phyloP scores from a whole-genome alignment of 2,888 invertebrate genomes.

The Sicus ferrugineus region DNA sequence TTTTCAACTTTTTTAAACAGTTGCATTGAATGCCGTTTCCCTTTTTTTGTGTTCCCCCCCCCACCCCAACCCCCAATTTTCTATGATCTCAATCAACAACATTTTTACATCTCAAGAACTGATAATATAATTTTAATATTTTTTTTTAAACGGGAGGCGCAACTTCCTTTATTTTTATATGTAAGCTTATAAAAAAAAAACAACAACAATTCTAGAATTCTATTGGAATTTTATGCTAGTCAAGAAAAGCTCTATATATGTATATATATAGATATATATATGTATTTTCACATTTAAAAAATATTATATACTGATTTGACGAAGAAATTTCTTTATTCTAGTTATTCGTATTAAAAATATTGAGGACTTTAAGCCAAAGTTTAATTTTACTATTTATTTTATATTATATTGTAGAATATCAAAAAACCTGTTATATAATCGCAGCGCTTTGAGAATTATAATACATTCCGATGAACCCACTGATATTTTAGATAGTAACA shows the following conservation, averaged over 20 bases:
- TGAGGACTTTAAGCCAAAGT: slow-evolving; percentile 6
- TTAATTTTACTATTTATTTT: slow-evolving; percentile 23
- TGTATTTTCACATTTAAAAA: not conserved
- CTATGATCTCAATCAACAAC: slow-evolving; percentile 21
- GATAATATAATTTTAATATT: too few relatives aligned
- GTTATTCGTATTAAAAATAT: slow-evolving; percentile 34
- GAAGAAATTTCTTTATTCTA: slow-evolving; percentile 33
- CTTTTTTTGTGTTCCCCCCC: too few relatives aligned
- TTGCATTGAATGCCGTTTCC: slow-evolving; percentile 4
- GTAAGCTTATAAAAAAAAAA: not conserved
- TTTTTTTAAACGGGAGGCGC: too few relatives aligned
- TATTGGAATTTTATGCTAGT: not conserved
- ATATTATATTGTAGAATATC: slow-evolving; percentile 5
- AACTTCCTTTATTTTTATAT: too few relatives aligned
- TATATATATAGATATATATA: slow-evolving; percentile 38
- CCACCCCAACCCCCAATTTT: too few relatives aligned
- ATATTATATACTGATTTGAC: slow-evolving; percentile 35
- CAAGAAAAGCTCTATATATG: too few relatives aligned
- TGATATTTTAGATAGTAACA: slow-evolving; percentile 3
- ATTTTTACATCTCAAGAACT: slow-evolving; percentile 7
- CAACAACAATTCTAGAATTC: not conserved
- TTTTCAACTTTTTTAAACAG: too few relatives aligned
- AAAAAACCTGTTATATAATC: not conserved
- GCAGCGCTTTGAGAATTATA: too few relatives aligned
- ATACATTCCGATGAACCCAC: not conserved